These are phyloP conservation scores for Balearica regulorum DNA, from an alignment of 2,797 vertebrate genomes.

Conservation along the genomic window DNA sequence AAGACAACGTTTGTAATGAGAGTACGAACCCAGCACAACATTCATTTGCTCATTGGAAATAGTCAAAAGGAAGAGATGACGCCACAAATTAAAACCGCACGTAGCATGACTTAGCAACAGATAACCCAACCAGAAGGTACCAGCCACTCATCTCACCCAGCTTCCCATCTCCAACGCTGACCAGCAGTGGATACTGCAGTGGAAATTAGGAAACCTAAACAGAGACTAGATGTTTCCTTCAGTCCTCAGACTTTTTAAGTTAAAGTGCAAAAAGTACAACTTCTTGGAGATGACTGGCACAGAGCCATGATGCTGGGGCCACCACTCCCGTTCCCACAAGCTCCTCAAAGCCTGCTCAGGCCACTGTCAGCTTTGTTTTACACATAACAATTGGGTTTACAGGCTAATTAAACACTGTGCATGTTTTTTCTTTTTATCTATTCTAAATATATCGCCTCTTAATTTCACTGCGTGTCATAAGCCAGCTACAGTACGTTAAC, in stretches of 20 bases:
- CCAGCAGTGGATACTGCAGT: not conserved
- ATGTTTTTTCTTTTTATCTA: not conserved
- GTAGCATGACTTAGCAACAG: not conserved
- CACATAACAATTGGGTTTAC: not conserved
- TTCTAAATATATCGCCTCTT: not conserved
- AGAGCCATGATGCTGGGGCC: not conserved
- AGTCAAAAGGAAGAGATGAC: not conserved
- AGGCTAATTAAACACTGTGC: not conserved
- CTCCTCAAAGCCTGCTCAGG: not conserved
- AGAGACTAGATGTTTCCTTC: accelerated
- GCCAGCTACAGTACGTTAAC: not conserved
- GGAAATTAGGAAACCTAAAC: not conserved
- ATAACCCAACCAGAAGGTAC: not conserved
- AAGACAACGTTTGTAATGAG: not conserved
- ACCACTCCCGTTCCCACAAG: not conserved
- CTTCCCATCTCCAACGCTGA: not conserved
- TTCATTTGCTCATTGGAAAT: not conserved
- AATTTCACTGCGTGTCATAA: accelerated
- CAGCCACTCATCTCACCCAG: accelerated
- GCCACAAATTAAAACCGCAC: not conserved
- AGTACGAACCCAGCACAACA: not conserved
- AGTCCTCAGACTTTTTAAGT: not conserved
- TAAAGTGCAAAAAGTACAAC: not conserved
- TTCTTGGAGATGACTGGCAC: not conserved
- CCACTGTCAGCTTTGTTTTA: not conserved